Conservation (phyloP, 2,888 invertebrate species). For the Lochmaea crataegi region DNA sequence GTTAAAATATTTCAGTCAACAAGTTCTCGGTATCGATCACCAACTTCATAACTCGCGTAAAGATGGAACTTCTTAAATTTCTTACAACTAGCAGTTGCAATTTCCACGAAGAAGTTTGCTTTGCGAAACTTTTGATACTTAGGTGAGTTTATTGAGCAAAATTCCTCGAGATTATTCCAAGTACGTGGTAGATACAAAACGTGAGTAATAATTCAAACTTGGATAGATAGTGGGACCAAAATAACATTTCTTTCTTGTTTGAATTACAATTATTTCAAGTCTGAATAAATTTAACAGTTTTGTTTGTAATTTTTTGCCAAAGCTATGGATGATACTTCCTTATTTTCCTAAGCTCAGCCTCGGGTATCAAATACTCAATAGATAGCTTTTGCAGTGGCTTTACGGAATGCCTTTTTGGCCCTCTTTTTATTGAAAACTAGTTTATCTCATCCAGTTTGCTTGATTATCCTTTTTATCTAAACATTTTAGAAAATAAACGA, state of each 20-base stretch:
- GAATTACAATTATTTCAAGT: background rate
- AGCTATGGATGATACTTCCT: no score
- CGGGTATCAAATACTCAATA: no score
- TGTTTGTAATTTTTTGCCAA: no score
- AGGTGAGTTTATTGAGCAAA: slow-evolving; percentile 27
- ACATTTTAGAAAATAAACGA: no score
- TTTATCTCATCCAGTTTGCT: no score
- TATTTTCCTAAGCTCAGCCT: no score
- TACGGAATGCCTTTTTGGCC: background rate
- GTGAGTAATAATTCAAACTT: slow-evolving; percentile 18
- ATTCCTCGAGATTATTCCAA: slow-evolving; percentile 16
- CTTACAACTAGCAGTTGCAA: slow-evolving; percentile 18
- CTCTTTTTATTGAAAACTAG: background rate
- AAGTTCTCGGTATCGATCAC: slow-evolving; percentile 5
- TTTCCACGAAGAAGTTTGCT: slow-evolving; percentile 18
- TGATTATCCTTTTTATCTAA: no score
- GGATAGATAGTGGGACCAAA: background rate
- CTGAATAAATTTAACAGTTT: no score
- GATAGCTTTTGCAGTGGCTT: no score
- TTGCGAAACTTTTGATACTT: slow-evolving; percentile 23
- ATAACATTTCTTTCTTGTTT: background rate
- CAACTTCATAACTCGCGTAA: slow-evolving; percentile 23
- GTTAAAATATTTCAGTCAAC: slow-evolving; percentile 21
- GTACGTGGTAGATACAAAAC: slow-evolving; percentile 5
- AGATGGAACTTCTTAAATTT: slow-evolving; percentile 20